Evolutionary conservation across 1,140 invertebrate genomes (phyloP).

Genomic region (Camponotus floridanus): DNA sequence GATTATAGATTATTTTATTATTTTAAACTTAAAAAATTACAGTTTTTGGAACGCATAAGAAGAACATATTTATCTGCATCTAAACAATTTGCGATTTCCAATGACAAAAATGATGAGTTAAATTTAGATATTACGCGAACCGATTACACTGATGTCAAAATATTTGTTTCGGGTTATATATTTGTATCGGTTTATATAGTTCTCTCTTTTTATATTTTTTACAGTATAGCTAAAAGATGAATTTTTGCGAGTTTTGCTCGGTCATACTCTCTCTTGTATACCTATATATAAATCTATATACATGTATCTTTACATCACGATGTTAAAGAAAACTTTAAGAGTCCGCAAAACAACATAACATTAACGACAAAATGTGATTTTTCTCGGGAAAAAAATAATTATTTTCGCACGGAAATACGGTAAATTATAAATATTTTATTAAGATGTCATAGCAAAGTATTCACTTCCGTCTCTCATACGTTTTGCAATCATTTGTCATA

Average conservation of each 20-base stretch:
- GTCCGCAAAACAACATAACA: neutral
- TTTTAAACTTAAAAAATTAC: conserved; percentile 3
- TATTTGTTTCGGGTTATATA: conserved; percentile 59
- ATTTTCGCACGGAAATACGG: neutral
- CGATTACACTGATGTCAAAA: conserved; percentile 61
- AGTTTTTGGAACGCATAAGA: neutral
- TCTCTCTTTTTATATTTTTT: neutral
- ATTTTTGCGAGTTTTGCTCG: neutral
- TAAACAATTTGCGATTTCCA: neutral
- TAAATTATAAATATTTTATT: conserved; percentile 30
- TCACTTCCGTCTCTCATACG: conserved; percentile 38
- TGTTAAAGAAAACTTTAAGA: neutral
- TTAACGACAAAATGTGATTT: neutral
- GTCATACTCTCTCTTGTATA: neutral
- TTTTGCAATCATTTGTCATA: neutral
- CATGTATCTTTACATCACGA: neutral
- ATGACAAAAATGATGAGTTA: conserved; percentile 56
- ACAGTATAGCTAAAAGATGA: neutral
- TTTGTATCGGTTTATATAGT: neutral
- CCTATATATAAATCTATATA: neutral
- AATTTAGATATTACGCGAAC: conserved; percentile 63
- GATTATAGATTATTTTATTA: neutral
- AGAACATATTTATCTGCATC: neutral
- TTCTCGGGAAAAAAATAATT: conserved; percentile 39
- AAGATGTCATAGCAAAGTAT: neutral